Conservation (phyloP, 2,888 invertebrate species). For the Campoplex nolae region DNA sequence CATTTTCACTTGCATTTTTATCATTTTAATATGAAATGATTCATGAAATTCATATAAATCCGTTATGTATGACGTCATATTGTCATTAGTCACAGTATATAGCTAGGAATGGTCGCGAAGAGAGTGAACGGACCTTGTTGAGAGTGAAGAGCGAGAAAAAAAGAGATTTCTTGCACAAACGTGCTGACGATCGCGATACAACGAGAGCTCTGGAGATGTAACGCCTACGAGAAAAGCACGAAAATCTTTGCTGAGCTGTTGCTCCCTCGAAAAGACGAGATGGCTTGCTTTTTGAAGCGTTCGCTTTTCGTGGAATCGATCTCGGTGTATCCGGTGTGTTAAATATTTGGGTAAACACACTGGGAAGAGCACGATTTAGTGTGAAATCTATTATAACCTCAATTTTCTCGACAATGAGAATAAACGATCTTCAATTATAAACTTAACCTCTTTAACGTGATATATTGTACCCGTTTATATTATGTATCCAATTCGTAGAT, state of each 20-base stretch:
- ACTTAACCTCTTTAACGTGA: background rate
- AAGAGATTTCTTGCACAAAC: constrained; percentile 43
- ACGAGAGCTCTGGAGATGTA: constrained; percentile 34
- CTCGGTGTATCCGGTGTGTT: constrained; percentile 47
- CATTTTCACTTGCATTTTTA: constrained; percentile 4
- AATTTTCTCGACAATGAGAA: constrained; percentile 16
- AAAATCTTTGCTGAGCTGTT: constrained; percentile 1
- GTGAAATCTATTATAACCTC: constrained; percentile 38
- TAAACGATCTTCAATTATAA: constrained; percentile 13
- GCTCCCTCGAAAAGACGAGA: background rate
- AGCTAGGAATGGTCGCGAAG: constrained; percentile 26
- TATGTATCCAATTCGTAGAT: background rate
- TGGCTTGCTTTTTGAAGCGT: constrained; percentile 46
- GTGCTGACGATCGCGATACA: constrained; percentile 56
- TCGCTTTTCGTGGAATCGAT: constrained; percentile 63
- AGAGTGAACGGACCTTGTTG: constrained; percentile 43
- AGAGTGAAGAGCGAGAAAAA: background rate
- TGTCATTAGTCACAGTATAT: constrained; percentile 36
- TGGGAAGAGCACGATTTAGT: constrained; percentile 18
- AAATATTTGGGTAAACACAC: constrained; percentile 33
- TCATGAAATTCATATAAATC: constrained; percentile 38
- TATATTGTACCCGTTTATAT: background rate
- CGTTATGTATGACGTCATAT: constrained; percentile 52
- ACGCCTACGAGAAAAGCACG: constrained; percentile 43
- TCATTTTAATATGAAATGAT: constrained; percentile 9